A percentile compares a stretch with the other conserved stretches of the same genome.
These are phyloP conservation scores for Ectropis crepuscularia DNA, from an alignment of 2,888 invertebrate species.

Conservation along the genomic window DNA sequence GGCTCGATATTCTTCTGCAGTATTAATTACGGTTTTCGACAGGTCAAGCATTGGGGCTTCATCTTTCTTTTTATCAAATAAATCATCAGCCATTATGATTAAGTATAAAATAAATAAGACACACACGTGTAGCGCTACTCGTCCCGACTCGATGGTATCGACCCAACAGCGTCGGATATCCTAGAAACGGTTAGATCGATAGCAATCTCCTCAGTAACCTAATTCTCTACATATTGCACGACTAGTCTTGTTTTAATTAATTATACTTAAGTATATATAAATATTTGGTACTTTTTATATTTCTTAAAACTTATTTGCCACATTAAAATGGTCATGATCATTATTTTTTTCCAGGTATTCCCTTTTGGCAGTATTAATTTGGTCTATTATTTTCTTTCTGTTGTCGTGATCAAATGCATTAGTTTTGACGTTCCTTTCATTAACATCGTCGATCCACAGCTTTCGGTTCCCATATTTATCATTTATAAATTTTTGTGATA, in stretches of 20 bases:
- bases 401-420: slow-evolving; percentile 67
- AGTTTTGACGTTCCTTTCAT: slow-evolving; percentile 64
- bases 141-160: slow-evolving; percentile 55
- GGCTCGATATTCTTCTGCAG: slow-evolving; percentile 92
- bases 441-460: slow-evolving; percentile 75
- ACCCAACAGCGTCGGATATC: slow-evolving; percentile 59
- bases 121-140: slow-evolving; percentile 54
- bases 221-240: slow-evolving; percentile 64
- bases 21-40: slow-evolving; percentile 90
- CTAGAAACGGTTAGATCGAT: slow-evolving; percentile 72
- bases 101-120: slow-evolving; percentile 57
- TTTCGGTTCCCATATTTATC: slow-evolving; percentile 82
- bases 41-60: slow-evolving; percentile 93
- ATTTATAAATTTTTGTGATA: slow-evolving; percentile 82
- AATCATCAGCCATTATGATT: slow-evolving; percentile 88
- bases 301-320: slow-evolving; percentile 58
- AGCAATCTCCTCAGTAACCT: slow-evolving; percentile 59
- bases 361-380: slow-evolving; percentile 67
- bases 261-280: slow-evolving; percentile 43
- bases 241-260: slow-evolving; percentile 46
- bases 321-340: slow-evolving; percentile 59
- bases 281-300: slow-evolving; percentile 33
- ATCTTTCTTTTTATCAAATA: slow-evolving; percentile 94
- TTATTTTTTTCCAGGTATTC: slow-evolving; percentile 64
- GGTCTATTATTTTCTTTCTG: slow-evolving; percentile 71